Conservation (phyloP, 2,113 vertebrate species). For the Trichomycterus rosablanca region DNA sequence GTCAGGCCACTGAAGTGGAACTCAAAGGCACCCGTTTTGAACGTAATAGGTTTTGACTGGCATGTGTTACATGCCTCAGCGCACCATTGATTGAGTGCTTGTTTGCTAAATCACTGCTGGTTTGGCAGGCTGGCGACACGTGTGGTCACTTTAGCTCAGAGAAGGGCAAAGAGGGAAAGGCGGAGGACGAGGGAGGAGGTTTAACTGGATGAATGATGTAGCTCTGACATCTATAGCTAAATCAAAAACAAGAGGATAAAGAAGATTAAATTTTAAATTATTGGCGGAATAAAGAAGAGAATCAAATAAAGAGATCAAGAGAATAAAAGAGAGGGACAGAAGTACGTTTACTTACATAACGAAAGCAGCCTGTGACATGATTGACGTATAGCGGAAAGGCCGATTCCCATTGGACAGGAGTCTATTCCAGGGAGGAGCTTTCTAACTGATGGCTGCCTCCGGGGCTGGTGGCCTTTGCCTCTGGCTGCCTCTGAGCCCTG, state of each 20-base stretch:
- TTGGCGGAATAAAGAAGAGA: too few species aligned
- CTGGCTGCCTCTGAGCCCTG: conserved; percentile 46
- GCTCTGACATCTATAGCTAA: neutral
- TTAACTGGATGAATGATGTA: neutral
- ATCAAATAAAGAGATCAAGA: too few species aligned
- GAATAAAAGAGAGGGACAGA: neutral
- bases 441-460: conserved; percentile 30
- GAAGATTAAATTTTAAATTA: conserved; percentile 1
- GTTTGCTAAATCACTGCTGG: conserved; percentile 88
- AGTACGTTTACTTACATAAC: neutral
- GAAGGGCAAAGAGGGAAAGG: neutral
- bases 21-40: conserved; percentile 77
- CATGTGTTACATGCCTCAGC: conserved; percentile 79
- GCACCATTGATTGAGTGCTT: conserved; percentile 84
- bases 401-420: conserved; percentile 19
- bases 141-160: conserved; percentile 61
- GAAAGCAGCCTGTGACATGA: conserved; percentile 13
- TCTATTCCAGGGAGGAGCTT: conserved; percentile 19
- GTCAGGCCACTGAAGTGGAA: conserved; percentile 78
- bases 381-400: conserved; percentile 13
- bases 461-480: conserved; percentile 42
- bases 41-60: conserved; percentile 85
- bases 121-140: conserved; percentile 69
- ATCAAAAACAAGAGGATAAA: neutral
- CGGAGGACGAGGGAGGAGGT: neutral